phyloP scores from a whole-genome alignment of 2,888 invertebrate genomes.

The Leptopilina syphax region DNA sequence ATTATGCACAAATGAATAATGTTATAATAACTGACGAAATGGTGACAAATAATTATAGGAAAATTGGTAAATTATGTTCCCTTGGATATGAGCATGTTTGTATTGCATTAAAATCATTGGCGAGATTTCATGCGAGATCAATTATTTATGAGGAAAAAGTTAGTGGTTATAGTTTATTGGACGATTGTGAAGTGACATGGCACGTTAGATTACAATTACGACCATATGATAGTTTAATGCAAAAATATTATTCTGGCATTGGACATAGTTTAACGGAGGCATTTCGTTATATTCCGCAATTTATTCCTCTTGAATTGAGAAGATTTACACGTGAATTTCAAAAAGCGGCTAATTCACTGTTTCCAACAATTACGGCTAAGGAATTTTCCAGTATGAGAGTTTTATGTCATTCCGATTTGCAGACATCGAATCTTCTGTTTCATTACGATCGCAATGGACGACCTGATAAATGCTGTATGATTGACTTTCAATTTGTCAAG shows the following conservation, averaged over 20 bases:
- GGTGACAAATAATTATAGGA: not conserved
- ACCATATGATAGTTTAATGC: not conserved
- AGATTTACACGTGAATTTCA: not conserved
- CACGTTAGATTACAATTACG: not conserved
- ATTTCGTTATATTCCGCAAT: not conserved
- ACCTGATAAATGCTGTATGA: not conserved
- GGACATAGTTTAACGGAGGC: not conserved
- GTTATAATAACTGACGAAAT: not conserved
- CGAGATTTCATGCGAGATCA: not conserved
- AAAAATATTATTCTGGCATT: not conserved
- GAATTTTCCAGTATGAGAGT: not conserved
- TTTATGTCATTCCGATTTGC: not conserved
- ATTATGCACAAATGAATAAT: not conserved
- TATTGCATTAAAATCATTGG: not conserved
- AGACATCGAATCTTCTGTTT: not conserved
- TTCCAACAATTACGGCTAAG: not conserved
- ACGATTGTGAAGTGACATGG: not conserved
- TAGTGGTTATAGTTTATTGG: not conserved
- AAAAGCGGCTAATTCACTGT: not conserved
- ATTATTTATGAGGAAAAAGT: not conserved
- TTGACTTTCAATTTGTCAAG: constrained; percentile 4
- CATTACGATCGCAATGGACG: not conserved
- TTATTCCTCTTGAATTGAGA: not conserved
- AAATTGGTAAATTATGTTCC: not conserved
- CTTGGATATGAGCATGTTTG: not conserved